Evolutionary conservation across 2,797 vertebrate genomes (phyloP), one percentile per base, ranked within the genome.

Genomic region (Gallinago solitaria): DNA sequence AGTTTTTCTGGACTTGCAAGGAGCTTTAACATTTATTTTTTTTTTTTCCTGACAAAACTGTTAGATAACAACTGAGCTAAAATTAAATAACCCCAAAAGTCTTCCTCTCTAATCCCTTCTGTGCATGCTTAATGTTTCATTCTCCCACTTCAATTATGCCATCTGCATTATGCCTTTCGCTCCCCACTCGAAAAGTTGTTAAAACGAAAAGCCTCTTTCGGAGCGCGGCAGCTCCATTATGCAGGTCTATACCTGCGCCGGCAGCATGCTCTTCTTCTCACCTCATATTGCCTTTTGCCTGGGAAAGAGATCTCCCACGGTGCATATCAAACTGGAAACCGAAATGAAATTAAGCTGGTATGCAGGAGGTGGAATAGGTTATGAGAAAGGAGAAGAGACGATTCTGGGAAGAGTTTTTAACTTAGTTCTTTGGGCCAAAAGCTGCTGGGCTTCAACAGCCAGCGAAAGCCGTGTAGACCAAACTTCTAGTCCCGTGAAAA

Each of bases 241-340:
- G 98, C 99, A 99, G 99, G 99, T 98, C 99, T 98, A 97, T 99
- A 99, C 99, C 99, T 99, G 98, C 97, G 98, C 97, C 96, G 98
- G 97, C 98, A 98, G 98, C 98, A 98, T 97, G 98, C 96, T 98
- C 98, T 97, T 98, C 98, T 99, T 99, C 98, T 98, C 99, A 99
- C 99, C 99, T 99, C 98, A 98, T 98, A 99, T 99, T 99, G 99
- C 98, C 98, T 99, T 98, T 98, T 98, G 98, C 98, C 97, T 98
- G 92, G 97, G 92, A 97, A 98, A 97, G 97, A 97, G 97, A 98
- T 98, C 97, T 54, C 98, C 98, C 10, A 97, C 92, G 24, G 98
- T 94, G 98, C 97, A 86, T 94, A 97, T 97, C 97, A 97, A 96
- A 95, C 97, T 97, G 98, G 97, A 98, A 96, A 73, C 95, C 63